Percentiles rank a stretch among this genome's conserved stretches.
phyloP scores from a whole-genome alignment of 2,113 vertebrate species.

The Channa maculata region DNA sequence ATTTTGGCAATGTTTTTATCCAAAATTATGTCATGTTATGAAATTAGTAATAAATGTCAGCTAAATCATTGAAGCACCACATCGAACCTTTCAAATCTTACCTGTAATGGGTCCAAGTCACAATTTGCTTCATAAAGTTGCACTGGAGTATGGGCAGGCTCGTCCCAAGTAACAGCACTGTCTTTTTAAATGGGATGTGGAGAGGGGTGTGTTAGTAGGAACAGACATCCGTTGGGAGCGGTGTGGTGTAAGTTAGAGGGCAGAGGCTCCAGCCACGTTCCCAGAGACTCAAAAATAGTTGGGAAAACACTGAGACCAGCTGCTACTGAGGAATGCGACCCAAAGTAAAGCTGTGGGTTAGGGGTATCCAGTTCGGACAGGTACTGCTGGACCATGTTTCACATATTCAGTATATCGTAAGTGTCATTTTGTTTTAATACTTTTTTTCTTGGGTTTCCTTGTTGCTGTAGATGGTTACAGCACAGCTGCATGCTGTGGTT shows the following conservation, averaged over 20 bases:
- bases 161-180: conserved; percentile 69
- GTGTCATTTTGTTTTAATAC: conserved; percentile 52
- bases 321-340: conserved; percentile 71
- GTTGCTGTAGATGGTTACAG: conserved; percentile 19
- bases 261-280: conserved; percentile 66
- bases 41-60: neutral
- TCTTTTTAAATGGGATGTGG: conserved; percentile 84
- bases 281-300: conserved; percentile 76
- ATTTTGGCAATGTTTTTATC: neutral
- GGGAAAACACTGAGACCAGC: conserved; percentile 53
- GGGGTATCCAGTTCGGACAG: conserved; percentile 50
- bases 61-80: neutral
- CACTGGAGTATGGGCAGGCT: conserved; percentile 9
- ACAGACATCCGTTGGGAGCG: conserved; percentile 78
- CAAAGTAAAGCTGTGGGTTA: conserved; percentile 50
- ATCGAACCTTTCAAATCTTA: neutral
- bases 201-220: conserved; percentile 84
- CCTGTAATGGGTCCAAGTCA: neutral
- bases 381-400: conserved; percentile 76
- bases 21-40: no score
- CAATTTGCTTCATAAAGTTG: neutral
- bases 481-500: conserved; percentile 59
- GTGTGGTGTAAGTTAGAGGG: conserved; percentile 76
- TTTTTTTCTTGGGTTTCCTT: conserved; percentile 19
- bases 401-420: conserved; percentile 81